phyloP scores from a whole-genome alignment of 2,797 vertebrate genomes.

The Malurus leucopterus region DNA sequence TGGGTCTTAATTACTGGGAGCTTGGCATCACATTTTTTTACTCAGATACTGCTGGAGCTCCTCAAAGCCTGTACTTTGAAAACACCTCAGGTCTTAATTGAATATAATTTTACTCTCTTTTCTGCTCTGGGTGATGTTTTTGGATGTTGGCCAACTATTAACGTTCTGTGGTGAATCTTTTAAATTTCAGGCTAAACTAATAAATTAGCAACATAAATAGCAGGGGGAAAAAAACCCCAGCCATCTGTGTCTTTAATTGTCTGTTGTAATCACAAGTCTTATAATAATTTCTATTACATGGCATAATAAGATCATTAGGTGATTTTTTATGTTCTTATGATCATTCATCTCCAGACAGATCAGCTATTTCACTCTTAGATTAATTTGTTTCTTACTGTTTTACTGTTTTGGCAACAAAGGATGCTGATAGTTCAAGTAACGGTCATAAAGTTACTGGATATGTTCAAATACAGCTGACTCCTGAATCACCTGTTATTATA shows the following conservation, averaged over 20 bases:
- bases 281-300: neutral
- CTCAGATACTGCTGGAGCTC: neutral
- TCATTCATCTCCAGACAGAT: neutral
- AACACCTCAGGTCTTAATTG: neutral
- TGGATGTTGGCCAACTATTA: neutral
- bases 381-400: neutral
- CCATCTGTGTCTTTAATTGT: neutral
- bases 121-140: neutral
- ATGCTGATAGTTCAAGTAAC: neutral
- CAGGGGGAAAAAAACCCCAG: accelerated
- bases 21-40: neutral
- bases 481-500: neutral
- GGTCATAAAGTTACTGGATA: neutral
- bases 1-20: neutral
- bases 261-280: neutral
- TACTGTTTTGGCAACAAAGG: neutral
- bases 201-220: neutral
- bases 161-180: neutral
- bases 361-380: neutral
- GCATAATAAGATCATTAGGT: neutral
- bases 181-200: neutral
- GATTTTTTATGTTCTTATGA: neutral
- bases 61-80: neutral
- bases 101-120: neutral
- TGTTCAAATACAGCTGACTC: neutral